phyloP scores from a whole-genome alignment of 2,797 vertebrate species.

The Lutjanus campechanus region DNA sequence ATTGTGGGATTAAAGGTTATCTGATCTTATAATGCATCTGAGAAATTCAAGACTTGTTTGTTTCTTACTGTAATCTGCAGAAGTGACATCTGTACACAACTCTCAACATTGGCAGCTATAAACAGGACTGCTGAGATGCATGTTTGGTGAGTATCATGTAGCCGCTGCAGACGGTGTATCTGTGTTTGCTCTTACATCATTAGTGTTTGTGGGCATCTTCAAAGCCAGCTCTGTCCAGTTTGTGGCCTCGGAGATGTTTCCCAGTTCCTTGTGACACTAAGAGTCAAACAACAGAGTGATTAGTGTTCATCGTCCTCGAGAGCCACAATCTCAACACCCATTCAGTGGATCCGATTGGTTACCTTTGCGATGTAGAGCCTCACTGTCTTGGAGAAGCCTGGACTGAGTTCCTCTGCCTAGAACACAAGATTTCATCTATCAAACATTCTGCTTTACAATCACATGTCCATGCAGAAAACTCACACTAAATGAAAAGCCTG shows the following conservation, averaged over 20 bases:
- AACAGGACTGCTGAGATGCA: not conserved
- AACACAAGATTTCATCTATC: constrained; percentile 2
- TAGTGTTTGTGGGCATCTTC: constrained; percentile 77
- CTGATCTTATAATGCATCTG: no score
- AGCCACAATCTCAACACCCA: no score
- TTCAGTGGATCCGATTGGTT: constrained; percentile 40
- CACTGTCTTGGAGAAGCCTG: constrained; percentile 92
- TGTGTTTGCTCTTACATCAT: constrained; percentile 68
- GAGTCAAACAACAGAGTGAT: not conserved
- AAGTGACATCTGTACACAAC: not conserved
- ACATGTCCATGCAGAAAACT: not conserved
- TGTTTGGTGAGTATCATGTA: not conserved
- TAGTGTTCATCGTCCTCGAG: not conserved
- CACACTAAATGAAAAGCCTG: not conserved
- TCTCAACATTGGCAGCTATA: not conserved
- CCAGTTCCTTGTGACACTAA: constrained; percentile 94
- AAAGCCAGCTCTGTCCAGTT: constrained; percentile 89
- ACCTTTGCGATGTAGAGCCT: constrained; percentile 96
- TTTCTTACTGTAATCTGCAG: not conserved
- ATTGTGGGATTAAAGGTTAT: no score
- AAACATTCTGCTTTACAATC: not conserved
- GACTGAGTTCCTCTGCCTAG: constrained; percentile 92
- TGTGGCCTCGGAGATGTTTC: constrained; percentile 85
- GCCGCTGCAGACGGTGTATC: not conserved
- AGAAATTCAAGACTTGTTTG: not conserved